Evolutionary conservation across 2,113 vertebrate genomes (phyloP), one percentile per base, ranked within the genome.

Genomic region (Furnarius figulus): DNA sequence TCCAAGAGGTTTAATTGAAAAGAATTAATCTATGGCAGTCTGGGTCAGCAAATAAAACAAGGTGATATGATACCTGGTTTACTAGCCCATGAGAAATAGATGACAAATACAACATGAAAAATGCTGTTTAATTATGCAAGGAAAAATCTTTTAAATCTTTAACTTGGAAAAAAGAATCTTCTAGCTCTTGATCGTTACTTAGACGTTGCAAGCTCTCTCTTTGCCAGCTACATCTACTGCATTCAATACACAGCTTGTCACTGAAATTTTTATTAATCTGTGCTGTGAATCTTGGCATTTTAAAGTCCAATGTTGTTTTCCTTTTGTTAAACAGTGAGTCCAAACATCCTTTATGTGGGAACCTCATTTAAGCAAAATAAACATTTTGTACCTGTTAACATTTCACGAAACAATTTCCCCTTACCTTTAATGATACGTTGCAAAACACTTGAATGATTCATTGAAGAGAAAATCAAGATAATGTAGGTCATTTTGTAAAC

Each of bases 401-500:
- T 56, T 47, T 71, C 82, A 61, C 24, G 37, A 56, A 81, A 85
- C 50, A 56, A 28, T 72, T 91, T 89, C 24, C 37, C 28, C 23
- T 91, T 92, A 88, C 85, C 50, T 96, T 94, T 88, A 92, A 56
- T 75, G 72, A 90, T 31, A 47, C 37, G 30, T 47, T 87, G 65
- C 67, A 81, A 93, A 92, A 72, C 14, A 58, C 5, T 58, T 37
- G 31, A 80, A 77, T 88, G 52, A 90, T 63, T 94, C 33, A 74
- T 27, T 84, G 75, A 89, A 31, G 47, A 78, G 70, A 90, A 88
- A 86, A 77, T 59, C 71, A 77, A 93, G 82, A 91, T 66, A 90
- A 55, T 15, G 9, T 12, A 49, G 23, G 35, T 83, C 1, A 80
- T 91, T 97, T 94, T 91, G 50, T 14, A 83, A 81, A 50, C 19